These are phyloP conservation scores for Drosophila nannoptera DNA, from an alignment of 1,140 invertebrate species.

Conservation along the genomic window DNA sequence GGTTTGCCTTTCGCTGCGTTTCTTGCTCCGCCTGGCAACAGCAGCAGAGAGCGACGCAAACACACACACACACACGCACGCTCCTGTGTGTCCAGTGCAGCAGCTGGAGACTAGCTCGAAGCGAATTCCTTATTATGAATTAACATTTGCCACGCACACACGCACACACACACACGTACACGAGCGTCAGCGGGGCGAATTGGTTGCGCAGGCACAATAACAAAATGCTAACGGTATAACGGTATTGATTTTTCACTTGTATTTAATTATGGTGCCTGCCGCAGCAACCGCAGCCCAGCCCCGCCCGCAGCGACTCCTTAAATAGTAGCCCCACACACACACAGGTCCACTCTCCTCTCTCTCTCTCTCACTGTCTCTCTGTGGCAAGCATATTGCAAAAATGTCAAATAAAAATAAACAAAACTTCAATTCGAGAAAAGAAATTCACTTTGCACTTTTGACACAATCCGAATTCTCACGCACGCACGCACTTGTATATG, in stretches of 20 bases:
- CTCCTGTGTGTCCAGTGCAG: slow-evolving; percentile 1
- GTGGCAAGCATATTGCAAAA: slow-evolving; percentile 12
- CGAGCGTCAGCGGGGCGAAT: neutral
- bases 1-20: slow-evolving; percentile 11
- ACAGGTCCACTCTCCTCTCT: neutral
- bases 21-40: slow-evolving; percentile 18
- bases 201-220: slow-evolving; percentile 41
- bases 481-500: slow-evolving; percentile 3
- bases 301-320: neutral
- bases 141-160: slow-evolving; percentile 7
- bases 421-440: neutral
- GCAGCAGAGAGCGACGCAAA: neutral
- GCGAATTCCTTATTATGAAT: slow-evolving; percentile 1
- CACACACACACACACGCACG: slow-evolving; percentile 1
- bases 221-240: slow-evolving; percentile 44
- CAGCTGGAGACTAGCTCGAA: slow-evolving; percentile 9
- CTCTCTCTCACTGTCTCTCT: too few relatives aligned
- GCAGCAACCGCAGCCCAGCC: slow-evolving; percentile 23
- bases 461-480: neutral
- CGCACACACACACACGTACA: slow-evolving; percentile 22
- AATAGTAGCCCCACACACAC: slow-evolving; percentile 1
- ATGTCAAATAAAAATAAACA: slow-evolving; percentile 4
- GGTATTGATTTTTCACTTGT: slow-evolving; percentile 55
- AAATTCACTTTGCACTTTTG: slow-evolving; percentile 6
- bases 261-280: slow-evolving; percentile 38